phyloP scores from a whole-genome alignment of 2,888 invertebrate genomes.

The Microctonus aethiopoides region DNA sequence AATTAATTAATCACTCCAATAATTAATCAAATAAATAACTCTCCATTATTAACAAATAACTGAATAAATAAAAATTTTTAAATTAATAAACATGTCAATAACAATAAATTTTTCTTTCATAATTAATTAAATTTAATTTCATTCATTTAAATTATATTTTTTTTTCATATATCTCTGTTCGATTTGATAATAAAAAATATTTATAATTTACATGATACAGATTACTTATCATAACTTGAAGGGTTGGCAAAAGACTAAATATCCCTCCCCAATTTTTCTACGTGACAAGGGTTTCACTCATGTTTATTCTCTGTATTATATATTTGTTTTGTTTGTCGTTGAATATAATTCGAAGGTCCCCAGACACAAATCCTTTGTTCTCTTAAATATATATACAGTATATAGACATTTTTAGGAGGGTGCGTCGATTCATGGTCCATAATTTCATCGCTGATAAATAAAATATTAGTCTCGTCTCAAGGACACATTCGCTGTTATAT shows the following conservation, averaged over 20 bases:
- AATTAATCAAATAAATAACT: no score
- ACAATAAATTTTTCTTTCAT: no score
- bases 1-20: no score
- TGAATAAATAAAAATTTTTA: no score
- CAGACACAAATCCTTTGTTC: neutral
- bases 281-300: neutral
- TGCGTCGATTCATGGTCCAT: constrained; percentile 29
- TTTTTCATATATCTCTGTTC: no score
- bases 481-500: constrained; percentile 11
- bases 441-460: constrained; percentile 28
- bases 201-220: no score
- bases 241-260: neutral
- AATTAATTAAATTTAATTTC: no score
- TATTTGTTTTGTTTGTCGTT: constrained; percentile 3
- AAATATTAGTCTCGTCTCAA: constrained; percentile 20
- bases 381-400: neutral
- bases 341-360: constrained; percentile 9
- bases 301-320: neutral
- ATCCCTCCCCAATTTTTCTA: neutral
- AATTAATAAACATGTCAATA: no score
- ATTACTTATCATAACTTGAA: neutral
- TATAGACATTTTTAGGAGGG: constrained; percentile 6
- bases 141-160: no score
- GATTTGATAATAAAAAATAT: no score
- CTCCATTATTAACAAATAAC: no score